phyloP scores from a whole-genome alignment of 2,113 vertebrate species.

The Cyprinodon brontotheroides region DNA sequence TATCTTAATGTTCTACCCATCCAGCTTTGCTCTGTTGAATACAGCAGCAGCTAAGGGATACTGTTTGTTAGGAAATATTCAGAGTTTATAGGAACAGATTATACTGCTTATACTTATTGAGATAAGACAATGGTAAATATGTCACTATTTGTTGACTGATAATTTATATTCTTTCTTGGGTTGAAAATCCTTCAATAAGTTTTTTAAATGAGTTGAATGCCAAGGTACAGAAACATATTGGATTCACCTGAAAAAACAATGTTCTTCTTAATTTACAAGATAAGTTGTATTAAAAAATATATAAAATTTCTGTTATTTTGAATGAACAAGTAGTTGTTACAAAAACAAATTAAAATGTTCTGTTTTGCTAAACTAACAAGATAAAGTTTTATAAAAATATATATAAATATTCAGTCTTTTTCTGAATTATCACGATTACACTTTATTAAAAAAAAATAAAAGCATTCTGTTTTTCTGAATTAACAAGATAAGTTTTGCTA shows the following conservation, averaged over 20 bases:
- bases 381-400: too few species aligned
- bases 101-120: not conserved
- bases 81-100: not conserved
- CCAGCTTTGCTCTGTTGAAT: constrained; percentile 44
- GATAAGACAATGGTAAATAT: not conserved
- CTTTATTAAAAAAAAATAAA: too few species aligned
- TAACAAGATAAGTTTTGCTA: too few species aligned
- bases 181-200: not conserved
- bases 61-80: not conserved
- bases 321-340: not conserved
- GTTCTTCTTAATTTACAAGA: too few species aligned
- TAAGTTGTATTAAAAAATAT: too few species aligned
- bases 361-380: too few species aligned
- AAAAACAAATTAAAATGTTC: too few species aligned
- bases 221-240: too few species aligned
- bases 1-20: constrained; percentile 31
- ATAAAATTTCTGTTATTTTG: not conserved
- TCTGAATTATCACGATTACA: too few species aligned
- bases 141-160: not conserved
- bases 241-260: too few species aligned
- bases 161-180: not conserved
- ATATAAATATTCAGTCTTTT: too few species aligned
- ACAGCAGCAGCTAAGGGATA: constrained; percentile 51
- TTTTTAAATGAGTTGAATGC: not conserved
- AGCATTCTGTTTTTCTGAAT: too few species aligned